A percentile compares a stretch with the other conserved stretches of the same genome.
Conservation (phyloP, 30 jellyfish, hydroid and myxozoan species). For the Phacellophora camtschatica region DNA sequence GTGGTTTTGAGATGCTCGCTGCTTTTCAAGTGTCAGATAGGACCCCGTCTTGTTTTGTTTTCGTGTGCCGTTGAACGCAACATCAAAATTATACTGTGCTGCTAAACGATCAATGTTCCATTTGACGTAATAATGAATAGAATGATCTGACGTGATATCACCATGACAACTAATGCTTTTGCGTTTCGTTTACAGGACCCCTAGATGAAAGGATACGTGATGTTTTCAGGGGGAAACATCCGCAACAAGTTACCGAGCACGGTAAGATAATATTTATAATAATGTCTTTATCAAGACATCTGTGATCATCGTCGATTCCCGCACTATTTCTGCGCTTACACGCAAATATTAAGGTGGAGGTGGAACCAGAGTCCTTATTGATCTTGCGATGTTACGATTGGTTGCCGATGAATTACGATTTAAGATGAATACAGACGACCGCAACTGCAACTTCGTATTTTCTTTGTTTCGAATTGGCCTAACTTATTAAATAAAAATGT, state of each 20-base stretch:
- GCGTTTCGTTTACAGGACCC: constrained; percentile 45
- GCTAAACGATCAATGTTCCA: too few species aligned
- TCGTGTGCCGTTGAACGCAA: too few species aligned
- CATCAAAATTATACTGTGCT: too few species aligned
- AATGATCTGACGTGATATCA: background rate
- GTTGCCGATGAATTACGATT: too few species aligned
- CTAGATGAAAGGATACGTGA: constrained; percentile 65
- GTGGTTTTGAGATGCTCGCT: too few species aligned
- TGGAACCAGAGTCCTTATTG: background rate
- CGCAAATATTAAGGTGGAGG: background rate
- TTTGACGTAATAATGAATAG: background rate
- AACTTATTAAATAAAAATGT: too few species aligned
- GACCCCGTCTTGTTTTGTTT: too few species aligned
- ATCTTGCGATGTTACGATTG: background rate
- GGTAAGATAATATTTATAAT: background rate
- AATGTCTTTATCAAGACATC: background rate
- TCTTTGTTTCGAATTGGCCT: too few species aligned
- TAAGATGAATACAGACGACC: too few species aligned
- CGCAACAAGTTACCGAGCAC: background rate
- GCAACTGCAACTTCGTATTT: too few species aligned
- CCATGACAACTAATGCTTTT: too few species aligned
- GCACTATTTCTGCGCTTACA: background rate
- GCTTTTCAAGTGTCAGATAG: too few species aligned
- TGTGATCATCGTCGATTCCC: background rate
- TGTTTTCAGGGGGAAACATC: constrained; percentile 26